A percentile compares a stretch with the other conserved stretches of the same genome.
Evolutionary conservation across 2,888 invertebrate genomes (phyloP).

Genomic region (Pomacea canaliculata): DNA sequence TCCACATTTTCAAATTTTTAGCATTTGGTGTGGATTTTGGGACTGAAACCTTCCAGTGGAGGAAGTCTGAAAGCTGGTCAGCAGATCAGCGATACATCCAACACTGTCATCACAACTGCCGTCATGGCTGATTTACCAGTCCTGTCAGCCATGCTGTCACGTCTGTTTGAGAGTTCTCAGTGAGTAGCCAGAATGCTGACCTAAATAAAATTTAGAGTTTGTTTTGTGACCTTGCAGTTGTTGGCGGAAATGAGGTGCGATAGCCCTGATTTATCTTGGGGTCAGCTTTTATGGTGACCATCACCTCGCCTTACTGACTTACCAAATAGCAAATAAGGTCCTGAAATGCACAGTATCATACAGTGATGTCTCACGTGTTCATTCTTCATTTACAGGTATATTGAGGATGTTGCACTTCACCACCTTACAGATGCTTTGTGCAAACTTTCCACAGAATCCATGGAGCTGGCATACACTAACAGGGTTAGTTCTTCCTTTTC

Average conservation of each 20-base stretch:
- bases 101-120: constrained; percentile 86
- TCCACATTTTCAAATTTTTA: constrained; percentile 44
- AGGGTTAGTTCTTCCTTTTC: constrained; percentile 74
- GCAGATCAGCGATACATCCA: constrained; percentile 63
- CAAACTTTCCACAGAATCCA: constrained; percentile 94
- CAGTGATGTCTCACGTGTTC: too few relatives aligned
- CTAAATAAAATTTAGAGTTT: too few relatives aligned
- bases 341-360: too few relatives aligned
- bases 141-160: constrained; percentile 78
- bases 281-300: too few relatives aligned
- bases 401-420: constrained; percentile 94
- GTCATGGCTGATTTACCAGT: constrained; percentile 95
- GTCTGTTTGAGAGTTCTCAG: constrained; percentile 94
- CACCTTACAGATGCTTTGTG: constrained; percentile 96
- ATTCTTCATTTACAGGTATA: constrained; percentile 71
- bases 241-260: too few relatives aligned
- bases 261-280: too few relatives aligned
- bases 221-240: too few relatives aligned
- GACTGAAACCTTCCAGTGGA: constrained; percentile 93
- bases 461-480: constrained; percentile 96
- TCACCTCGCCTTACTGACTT: too few relatives aligned
- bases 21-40: constrained; percentile 91
- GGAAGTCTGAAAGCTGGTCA: constrained; percentile 86
- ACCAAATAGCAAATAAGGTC: too few relatives aligned
- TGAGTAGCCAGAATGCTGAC: constrained; percentile 49